Percentiles rank a stretch among this genome's conserved stretches.
These are phyloP conservation scores for Scatophagus argus DNA, from an alignment of 2,113 vertebrate genomes.

Conservation along the genomic window DNA sequence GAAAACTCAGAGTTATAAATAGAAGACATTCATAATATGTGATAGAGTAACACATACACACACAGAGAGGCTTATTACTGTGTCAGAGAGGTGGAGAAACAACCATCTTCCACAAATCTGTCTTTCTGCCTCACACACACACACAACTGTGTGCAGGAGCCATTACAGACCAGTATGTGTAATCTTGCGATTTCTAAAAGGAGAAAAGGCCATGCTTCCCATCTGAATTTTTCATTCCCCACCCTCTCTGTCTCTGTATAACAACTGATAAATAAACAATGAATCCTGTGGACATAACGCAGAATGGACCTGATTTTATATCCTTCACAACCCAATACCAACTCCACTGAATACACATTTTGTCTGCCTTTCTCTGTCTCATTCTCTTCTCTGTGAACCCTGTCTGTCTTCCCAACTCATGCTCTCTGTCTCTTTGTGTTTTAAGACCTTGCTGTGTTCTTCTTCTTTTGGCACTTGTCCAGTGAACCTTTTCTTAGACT, in stretches of 20 bases:
- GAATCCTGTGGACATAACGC: conserved; percentile 67
- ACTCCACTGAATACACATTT: conserved; percentile 29
- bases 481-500: conserved; percentile 53
- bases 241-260: conserved; percentile 73
- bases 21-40: not conserved
- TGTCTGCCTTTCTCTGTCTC: conserved; percentile 30
- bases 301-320: conserved; percentile 67
- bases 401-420: not conserved
- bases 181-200: conserved; percentile 71
- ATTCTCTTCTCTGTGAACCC: conserved; percentile 1
- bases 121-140: conserved; percentile 35
- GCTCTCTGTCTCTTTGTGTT: conserved; percentile 16
- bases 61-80: conserved; percentile 23
- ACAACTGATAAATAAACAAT: conserved; percentile 80
- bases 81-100: conserved; percentile 35
- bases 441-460: conserved; percentile 15
- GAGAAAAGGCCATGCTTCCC: conserved; percentile 57
- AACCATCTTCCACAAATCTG: conserved; percentile 50
- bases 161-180: conserved; percentile 71
- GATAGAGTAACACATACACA: not conserved
- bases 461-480: conserved; percentile 47
- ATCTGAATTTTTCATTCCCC: conserved; percentile 80
- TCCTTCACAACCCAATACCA: conserved; percentile 43
- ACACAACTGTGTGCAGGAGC: conserved; percentile 37
- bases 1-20: not conserved